Conservation (phyloP, 2,888 invertebrate species). For the Rhagonycha fulva region DNA sequence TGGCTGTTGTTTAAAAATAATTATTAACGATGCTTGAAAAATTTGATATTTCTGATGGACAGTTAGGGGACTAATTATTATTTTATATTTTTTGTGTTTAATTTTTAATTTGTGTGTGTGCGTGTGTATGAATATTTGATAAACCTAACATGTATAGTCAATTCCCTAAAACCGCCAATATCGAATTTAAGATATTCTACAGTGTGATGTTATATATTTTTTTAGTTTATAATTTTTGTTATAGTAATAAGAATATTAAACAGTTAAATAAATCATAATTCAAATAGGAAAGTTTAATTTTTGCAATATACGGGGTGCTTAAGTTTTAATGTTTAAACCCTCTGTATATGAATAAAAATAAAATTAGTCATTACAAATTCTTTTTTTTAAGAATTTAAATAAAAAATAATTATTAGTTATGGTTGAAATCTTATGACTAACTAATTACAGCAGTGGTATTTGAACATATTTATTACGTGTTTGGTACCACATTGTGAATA, state of each 20-base stretch:
- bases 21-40: slow-evolving; percentile 22
- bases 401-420: not conserved
- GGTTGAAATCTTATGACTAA: not conserved
- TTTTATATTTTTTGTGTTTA: not conserved
- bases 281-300: not conserved
- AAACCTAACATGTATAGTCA: not conserved
- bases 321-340: not conserved
- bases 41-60: slow-evolving; percentile 23
- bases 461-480: not conserved
- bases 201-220: not conserved
- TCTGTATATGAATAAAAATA: not conserved
- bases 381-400: not conserved
- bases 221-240: not conserved
- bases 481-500: not conserved
- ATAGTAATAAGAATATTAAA: not conserved
- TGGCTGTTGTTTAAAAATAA: slow-evolving; percentile 22
- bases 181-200: not conserved
- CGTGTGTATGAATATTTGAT: not conserved
- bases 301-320: not conserved
- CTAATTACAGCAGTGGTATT: not conserved
- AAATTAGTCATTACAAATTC: not conserved
- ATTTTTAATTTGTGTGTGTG: not conserved
- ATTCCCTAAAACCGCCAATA: not conserved
- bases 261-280: not conserved
- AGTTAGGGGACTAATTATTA: slow-evolving; percentile 16